Evolutionary conservation across 2,888 invertebrate genomes (phyloP).

Genomic region (Leptinotarsa juncta): DNA sequence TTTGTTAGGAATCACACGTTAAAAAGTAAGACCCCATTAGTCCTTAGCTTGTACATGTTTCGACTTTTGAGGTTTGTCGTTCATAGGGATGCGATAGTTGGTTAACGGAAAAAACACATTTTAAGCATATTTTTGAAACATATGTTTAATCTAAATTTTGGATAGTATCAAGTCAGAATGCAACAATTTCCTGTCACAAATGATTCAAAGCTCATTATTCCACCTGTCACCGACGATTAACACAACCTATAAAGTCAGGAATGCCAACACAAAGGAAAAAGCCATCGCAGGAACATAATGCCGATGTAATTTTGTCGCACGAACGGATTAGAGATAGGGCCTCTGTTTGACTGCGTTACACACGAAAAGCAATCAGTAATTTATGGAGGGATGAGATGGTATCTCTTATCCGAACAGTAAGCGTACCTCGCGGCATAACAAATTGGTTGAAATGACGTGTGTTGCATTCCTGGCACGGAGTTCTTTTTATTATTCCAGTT

Average conservation of each 20-base stretch:
- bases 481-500: slow-evolving; percentile 21
- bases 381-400: slow-evolving; percentile 33
- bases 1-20: too few species aligned
- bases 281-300: slow-evolving; percentile 6
- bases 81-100: too few species aligned
- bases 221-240: background rate
- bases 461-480: slow-evolving; percentile 28
- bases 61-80: too few species aligned
- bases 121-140: too few species aligned
- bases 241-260: background rate
- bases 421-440: slow-evolving; percentile 31
- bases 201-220: background rate
- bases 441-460: slow-evolving; percentile 36
- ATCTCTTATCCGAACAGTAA: slow-evolving; percentile 30
- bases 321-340: slow-evolving; percentile 18
- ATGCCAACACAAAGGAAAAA: background rate
- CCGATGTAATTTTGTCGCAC: slow-evolving; percentile 15
- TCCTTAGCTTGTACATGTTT: too few species aligned
- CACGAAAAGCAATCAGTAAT: slow-evolving; percentile 29
- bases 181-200: too few species aligned
- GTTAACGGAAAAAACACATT: too few species aligned
- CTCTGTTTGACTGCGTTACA: slow-evolving; percentile 15
- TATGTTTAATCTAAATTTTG: too few species aligned
- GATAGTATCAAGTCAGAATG: too few species aligned
- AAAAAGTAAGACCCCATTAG: too few species aligned